Evolutionary conservation across 2,888 invertebrate genomes (phyloP).

Genomic region (Pollenia griseotomentosa): DNA sequence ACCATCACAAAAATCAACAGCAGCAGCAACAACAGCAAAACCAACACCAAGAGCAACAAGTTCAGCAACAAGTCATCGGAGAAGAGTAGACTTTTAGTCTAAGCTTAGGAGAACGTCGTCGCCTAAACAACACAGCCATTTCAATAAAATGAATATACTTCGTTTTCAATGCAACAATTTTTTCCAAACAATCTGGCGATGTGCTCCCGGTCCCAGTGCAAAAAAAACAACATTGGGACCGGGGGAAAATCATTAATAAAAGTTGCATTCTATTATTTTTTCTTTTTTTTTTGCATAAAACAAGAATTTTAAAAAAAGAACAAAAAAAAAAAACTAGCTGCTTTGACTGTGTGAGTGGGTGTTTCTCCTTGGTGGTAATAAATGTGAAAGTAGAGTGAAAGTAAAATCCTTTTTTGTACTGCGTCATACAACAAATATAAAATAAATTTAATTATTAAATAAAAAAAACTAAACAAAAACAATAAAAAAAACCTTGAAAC

Average conservation of each 20-base stretch:
- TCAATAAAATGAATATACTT: constrained; percentile 32
- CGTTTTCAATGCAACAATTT: background rate
- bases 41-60: constrained; percentile 72
- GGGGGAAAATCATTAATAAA: constrained; percentile 50
- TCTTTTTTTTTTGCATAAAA: constrained; percentile 12
- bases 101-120: constrained; percentile 28
- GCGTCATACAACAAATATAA: constrained; percentile 27
- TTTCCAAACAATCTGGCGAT: constrained; percentile 46
- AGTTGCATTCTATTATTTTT: constrained; percentile 12
- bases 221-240: constrained; percentile 55
- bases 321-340: background rate
- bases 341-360: constrained; percentile 24
- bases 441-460: background rate
- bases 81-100: constrained; percentile 72
- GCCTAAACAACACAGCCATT: constrained; percentile 14
- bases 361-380: constrained; percentile 39
- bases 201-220: constrained; percentile 65
- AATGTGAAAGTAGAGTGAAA: constrained; percentile 21
- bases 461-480: background rate
- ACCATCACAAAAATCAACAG: constrained; percentile 80
- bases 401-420: constrained; percentile 16
- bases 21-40: constrained; percentile 70
- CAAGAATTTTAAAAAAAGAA: background rate
- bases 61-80: constrained; percentile 74
- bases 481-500: background rate